These are phyloP conservation scores for Melanerpes formicivorus DNA, from an alignment of 2,113 vertebrate genomes.

Conservation along the genomic window DNA sequence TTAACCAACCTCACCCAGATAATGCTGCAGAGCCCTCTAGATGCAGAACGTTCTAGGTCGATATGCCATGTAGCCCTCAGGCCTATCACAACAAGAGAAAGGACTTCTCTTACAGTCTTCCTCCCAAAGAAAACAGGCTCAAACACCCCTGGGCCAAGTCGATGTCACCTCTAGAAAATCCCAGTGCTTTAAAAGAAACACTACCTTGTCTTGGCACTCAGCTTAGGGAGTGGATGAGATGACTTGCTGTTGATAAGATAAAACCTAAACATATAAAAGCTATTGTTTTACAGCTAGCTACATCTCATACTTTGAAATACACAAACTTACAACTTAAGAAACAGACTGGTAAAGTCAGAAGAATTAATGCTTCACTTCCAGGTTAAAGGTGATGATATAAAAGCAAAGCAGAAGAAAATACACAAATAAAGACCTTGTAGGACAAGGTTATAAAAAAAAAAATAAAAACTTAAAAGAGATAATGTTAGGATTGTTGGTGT, in stretches of 20 bases:
- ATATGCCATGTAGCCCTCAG: background rate
- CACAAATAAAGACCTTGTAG: background rate
- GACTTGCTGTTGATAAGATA: background rate
- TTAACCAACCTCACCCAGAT: background rate
- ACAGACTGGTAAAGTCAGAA: background rate
- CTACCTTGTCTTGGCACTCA: background rate
- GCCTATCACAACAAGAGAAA: background rate
- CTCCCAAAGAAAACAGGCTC: background rate
- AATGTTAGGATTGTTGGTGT: background rate
- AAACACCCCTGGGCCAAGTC: background rate
- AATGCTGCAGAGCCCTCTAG: background rate
- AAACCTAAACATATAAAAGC: background rate
- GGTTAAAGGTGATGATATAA: background rate
- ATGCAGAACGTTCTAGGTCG: background rate
- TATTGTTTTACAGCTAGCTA: accelerated
- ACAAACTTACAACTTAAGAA: background rate
- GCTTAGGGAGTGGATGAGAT: background rate
- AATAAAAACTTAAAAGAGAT: background rate
- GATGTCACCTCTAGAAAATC: background rate
- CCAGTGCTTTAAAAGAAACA: background rate
- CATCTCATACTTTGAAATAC: background rate
- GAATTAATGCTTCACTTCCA: background rate
- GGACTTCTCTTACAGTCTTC: background rate
- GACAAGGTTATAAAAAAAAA: background rate
- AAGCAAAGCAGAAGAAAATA: background rate